Percentiles rank a stretch among this genome's conserved stretches.
Conservation (phyloP, 2,797 vertebrate genomes). For the Pterois miles region DNA sequence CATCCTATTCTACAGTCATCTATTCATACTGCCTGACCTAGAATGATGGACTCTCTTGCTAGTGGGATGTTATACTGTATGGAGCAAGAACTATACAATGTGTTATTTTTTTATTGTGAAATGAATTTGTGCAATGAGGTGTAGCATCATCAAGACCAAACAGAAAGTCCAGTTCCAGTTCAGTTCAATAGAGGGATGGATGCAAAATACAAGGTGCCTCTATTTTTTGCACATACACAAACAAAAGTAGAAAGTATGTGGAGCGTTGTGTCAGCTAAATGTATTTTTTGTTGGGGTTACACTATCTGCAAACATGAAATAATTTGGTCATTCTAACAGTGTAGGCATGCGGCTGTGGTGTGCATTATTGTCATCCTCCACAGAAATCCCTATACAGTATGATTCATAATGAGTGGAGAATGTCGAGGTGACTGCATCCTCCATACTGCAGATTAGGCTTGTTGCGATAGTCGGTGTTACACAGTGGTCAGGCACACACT, state of each 20-base stretch:
- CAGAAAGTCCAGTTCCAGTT: constrained; percentile 15
- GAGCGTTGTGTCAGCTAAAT: not conserved
- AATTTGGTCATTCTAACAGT: not conserved
- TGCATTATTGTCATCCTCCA: not conserved
- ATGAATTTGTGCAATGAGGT: constrained; percentile 31
- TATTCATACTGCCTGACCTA: constrained; percentile 66
- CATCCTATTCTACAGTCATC: constrained; percentile 53
- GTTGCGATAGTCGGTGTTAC: no score
- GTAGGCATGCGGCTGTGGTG: not conserved
- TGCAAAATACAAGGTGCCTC: not conserved
- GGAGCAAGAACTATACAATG: not conserved
- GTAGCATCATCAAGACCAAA: constrained; percentile 19
- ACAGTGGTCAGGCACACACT: no score
- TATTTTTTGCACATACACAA: not conserved
- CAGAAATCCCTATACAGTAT: not conserved
- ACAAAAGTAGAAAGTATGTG: not conserved
- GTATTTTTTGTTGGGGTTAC: not conserved
- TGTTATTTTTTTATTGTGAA: constrained; percentile 7
- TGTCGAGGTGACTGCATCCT: not conserved
- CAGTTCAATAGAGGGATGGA: not conserved
- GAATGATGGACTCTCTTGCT: constrained; percentile 40
- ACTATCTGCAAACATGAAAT: not conserved
- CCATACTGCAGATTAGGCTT: no score
- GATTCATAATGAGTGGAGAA: not conserved
- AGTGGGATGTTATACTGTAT: constrained; percentile 8